Base-by-base conservation (phyloP, 1,140 invertebrate genomes). In the honey bee (Apis mellifera) region DNA sequence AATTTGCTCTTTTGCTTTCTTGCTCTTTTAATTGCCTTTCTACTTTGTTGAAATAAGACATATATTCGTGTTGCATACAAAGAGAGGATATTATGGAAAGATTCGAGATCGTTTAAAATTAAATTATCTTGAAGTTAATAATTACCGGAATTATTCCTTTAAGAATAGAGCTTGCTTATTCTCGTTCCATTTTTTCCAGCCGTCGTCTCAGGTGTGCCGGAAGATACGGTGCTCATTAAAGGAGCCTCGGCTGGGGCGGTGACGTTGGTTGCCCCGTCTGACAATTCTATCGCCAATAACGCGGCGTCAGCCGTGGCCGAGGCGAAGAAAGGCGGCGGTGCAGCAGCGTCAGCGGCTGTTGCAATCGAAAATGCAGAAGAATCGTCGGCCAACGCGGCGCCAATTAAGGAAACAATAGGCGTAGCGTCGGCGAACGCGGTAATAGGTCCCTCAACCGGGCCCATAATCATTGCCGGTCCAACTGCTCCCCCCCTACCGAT, bases 391-490 rank as follows among this genome's bases (percentile, higher is more conserved):
- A 9, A 21, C 57, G 54, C 71, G 59, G n/a, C 74, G 59, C 55
- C 65, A 23, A 71, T 84, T 64, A 72, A 15, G 15, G 73, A 59
- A 52, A 71, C 73, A 82, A 50, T 78, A 42, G 78, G 50, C 32
- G 32, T 71, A 48, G 70, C 65, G 48, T 59, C 78, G 13, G 70
- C 78, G 13, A 84, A 74, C 11, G 74, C 83, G 0, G 66, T 84
- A 17, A 72, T 84, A 55, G 85, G 84, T 19, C 84, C 84, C 48
- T 81, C 84, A 9, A 77, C 73, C 1, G 84, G 84, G 21, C 78
- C 82, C 60, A 57, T 71, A 32, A 26, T 74, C 68, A 82, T 70
- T 54, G 57, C 50, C n/a, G 79, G 79, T 0, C 79, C 79, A 11
- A 81, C 71, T 1, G 78, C 71, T 11, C 78, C 78, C 5, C 32